Evolutionary conservation across 2,888 invertebrate species (phyloP).

Genomic region (Eupithecia abbreviata): DNA sequence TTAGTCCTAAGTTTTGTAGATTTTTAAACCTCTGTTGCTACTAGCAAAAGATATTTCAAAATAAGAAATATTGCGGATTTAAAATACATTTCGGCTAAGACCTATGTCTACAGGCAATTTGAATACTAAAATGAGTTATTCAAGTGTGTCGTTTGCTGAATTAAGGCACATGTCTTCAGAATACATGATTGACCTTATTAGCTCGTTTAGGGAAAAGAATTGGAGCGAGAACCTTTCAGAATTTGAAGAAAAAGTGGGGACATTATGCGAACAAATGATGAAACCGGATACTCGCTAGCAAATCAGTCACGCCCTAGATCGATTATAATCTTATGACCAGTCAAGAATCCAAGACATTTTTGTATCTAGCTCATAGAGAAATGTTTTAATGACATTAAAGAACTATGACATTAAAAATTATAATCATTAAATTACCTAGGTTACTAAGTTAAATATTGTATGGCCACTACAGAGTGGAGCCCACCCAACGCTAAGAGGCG

Average conservation of each 20-base stretch:
- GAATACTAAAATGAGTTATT: constrained; percentile 13
- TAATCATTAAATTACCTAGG: too few species aligned
- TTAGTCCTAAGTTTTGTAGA: too few species aligned
- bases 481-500: too few species aligned
- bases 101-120: constrained; percentile 2
- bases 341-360: too few species aligned
- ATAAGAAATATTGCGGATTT: background rate
- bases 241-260: background rate
- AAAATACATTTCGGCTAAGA: background rate
- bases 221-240: background rate
- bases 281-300: background rate
- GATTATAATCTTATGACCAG: too few species aligned
- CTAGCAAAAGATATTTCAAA: background rate
- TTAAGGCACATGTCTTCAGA: constrained; percentile 4
- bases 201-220: background rate
- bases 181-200: constrained; percentile 8
- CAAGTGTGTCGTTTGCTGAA: background rate
- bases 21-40: background rate
- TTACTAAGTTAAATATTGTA: too few species aligned
- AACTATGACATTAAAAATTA: too few species aligned
- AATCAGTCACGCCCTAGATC: too few species aligned
- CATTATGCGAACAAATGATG: background rate
- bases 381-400: too few species aligned
- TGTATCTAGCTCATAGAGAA: too few species aligned
- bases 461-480: too few species aligned